Percentiles rank a stretch among this genome's conserved stretches.
Evolutionary conservation across 2,888 invertebrate species (phyloP).

Genomic region (Ochropleura leucogaster): DNA sequence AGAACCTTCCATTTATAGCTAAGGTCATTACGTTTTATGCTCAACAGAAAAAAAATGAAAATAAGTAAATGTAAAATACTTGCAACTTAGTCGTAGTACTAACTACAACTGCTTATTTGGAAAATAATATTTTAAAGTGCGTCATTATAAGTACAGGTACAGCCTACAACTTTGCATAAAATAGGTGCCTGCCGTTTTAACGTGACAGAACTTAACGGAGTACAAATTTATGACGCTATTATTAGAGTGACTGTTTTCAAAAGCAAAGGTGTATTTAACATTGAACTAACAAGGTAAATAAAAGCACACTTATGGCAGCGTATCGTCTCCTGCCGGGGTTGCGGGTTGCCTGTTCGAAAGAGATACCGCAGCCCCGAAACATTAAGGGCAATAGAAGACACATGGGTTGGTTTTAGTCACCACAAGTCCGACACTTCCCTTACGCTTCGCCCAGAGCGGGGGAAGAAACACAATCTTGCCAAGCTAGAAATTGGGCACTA

Average conservation of each 20-base stretch:
- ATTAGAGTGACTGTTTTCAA: background rate
- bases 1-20: conserved; percentile 47
- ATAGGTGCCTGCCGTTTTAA: background rate
- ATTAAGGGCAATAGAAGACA: too few species aligned
- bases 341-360: too few species aligned
- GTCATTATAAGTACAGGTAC: background rate
- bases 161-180: background rate
- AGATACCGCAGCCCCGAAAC: too few species aligned
- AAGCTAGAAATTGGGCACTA: background rate
- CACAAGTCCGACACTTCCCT: too few species aligned
- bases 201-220: background rate
- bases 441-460: too few species aligned
- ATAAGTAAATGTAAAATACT: conserved; percentile 5
- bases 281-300: background rate
- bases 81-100: conserved; percentile 3
- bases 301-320: background rate
- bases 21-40: conserved; percentile 34
- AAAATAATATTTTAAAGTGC: conserved; percentile 9
- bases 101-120: conserved; percentile 12
- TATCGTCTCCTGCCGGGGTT: too few species aligned
- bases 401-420: too few species aligned
- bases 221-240: background rate
- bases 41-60: background rate
- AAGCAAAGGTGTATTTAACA: background rate
- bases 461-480: background rate